Evolutionary conservation across 1,140 invertebrate genomes (phyloP), one percentile per base, ranked within the genome.

Genomic region (Eriocheir sinensis): DNA sequence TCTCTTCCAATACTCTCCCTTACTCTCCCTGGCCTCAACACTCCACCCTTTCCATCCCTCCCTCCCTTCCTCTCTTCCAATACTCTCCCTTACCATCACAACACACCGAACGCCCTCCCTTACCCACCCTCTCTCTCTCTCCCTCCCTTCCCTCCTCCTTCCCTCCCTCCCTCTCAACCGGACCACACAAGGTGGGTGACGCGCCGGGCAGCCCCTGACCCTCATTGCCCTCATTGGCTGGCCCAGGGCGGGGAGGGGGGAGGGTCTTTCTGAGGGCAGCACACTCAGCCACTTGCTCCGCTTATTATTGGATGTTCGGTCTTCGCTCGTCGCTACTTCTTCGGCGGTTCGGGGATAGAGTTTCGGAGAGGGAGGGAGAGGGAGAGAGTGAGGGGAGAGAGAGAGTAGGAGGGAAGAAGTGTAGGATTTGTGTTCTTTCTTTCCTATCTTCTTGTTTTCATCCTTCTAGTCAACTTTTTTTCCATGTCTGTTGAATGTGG

Each of bases 151-250:
- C 21, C 17, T 0, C n/a, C n/a, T n/a, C n/a, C n/a, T n/a, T n/a
- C n/a, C n/a, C n/a, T n/a, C n/a, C n/a, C 17, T 0, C n/a, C 38
- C 41, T 38, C 90, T 34, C 30, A 60, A 30, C 72, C 30, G 32
- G 90, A 92, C 90, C 90, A 92, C 90, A 92, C 90, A 92, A 40
- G 36, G 90, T 41, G 90, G 30, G 38, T 92, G 90, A 92, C 90
- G 79, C 90, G 90, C 34, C 90, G 72, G 17, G 32, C 72, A 81
- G 79, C 90, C 4, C 41, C 79, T 12, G 60, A 30, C 88, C 90
- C 80, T 80, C 38, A 80, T 40, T 30, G 60, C 41, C 21, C 90
- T 92, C 90, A 92, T 92, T 92, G 90, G 44, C 79, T 27, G 90
- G 27, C 36, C 17, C 36, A 91, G 89, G 38, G 48, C 38, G 89